Evolutionary conservation across 2,888 invertebrate species (phyloP).

Genomic region (Hydrotaea cyrtoneurina): DNA sequence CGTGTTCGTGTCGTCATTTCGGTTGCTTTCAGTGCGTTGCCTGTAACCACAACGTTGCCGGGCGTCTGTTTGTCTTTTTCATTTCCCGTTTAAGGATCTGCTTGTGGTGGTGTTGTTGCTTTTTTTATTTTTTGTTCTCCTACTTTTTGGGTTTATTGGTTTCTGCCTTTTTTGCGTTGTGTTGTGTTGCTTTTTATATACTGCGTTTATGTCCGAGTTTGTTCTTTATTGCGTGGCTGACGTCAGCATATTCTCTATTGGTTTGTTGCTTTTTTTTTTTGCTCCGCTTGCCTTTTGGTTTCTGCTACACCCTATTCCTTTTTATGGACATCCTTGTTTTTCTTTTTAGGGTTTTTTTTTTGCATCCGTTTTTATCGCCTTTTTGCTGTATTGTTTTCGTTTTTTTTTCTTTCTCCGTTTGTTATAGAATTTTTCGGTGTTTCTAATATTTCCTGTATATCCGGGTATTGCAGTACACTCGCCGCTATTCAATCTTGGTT

Average conservation of each 20-base stretch:
- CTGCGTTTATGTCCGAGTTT: constrained; percentile 29
- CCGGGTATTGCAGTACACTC: constrained; percentile 27
- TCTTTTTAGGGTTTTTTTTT: constrained; percentile 30
- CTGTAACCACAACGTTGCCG: constrained; percentile 44
- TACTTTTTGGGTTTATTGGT: neutral
- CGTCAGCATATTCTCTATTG: constrained; percentile 46
- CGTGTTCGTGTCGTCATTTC: neutral
- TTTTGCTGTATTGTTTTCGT: constrained; percentile 41
- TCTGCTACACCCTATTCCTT: neutral
- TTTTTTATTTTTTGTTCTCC: neutral
- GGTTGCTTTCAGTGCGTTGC: neutral
- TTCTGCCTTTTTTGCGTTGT: constrained; percentile 13
- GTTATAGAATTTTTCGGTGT: constrained; percentile 26
- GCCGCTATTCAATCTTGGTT: constrained; percentile 25
- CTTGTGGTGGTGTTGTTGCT: constrained; percentile 33
- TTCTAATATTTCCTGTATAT: constrained; percentile 52
- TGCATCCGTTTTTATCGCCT: constrained; percentile 31
- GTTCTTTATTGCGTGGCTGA: constrained; percentile 32
- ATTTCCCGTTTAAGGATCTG: constrained; percentile 9
- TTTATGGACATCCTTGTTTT: constrained; percentile 49
- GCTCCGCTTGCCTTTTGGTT: neutral
- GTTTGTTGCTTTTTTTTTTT: constrained; percentile 32
- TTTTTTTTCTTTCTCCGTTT: constrained; percentile 43
- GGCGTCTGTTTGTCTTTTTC: constrained; percentile 55
- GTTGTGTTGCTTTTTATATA: constrained; percentile 15